Percentiles rank a stretch among this genome's conserved stretches.
Conservation (phyloP, 2,888 invertebrate genomes). For the Pyrrhia umbra region DNA sequence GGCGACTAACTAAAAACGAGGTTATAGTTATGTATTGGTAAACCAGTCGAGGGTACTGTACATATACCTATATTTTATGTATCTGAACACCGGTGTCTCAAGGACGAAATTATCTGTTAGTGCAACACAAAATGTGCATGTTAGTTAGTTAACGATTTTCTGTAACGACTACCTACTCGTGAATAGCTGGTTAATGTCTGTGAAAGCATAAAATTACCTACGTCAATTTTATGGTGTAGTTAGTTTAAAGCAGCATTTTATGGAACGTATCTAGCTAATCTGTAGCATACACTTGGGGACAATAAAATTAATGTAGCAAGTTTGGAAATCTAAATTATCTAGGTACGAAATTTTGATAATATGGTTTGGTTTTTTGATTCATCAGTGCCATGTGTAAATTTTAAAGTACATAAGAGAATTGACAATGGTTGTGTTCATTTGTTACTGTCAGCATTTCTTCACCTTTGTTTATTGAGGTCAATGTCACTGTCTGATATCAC, state of each 20-base stretch:
- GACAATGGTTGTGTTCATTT: background rate
- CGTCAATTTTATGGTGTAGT: constrained; percentile 32
- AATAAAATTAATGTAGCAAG: too few relatives aligned
- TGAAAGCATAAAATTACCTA: constrained; percentile 15
- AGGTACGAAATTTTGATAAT: too few relatives aligned
- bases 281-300: too few relatives aligned
- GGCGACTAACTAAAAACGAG: constrained; percentile 48
- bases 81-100: constrained; percentile 22
- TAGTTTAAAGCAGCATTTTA: constrained; percentile 21
- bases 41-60: constrained; percentile 26
- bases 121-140: constrained; percentile 19
- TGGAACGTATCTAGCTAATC: constrained; percentile 3
- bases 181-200: background rate
- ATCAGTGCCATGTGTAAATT: too few relatives aligned
- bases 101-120: constrained; percentile 21
- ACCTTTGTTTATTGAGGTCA: background rate
- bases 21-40: constrained; percentile 37
- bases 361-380: too few relatives aligned
- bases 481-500: too few relatives aligned
- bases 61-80: constrained; percentile 21
- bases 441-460: background rate
- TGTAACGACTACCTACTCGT: background rate
- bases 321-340: too few relatives aligned
- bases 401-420: too few relatives aligned
- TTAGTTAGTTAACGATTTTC: background rate